Percentiles rank a stretch among this genome's conserved stretches.
Evolutionary conservation across 2,888 invertebrate species (phyloP).

Genomic region (Orgyia antiqua): DNA sequence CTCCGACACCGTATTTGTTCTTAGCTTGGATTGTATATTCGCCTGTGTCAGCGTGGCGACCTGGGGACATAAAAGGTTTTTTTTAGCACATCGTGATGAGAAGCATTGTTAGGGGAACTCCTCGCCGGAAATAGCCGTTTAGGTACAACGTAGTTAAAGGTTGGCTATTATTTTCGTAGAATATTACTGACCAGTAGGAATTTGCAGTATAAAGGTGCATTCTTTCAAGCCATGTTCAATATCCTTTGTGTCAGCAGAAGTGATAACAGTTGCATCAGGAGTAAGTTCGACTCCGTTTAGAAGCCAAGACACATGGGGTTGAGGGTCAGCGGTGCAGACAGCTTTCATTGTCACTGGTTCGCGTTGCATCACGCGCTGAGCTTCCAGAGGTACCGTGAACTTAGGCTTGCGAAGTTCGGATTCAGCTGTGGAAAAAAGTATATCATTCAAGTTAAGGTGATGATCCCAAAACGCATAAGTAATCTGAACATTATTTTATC

Average conservation of each 20-base stretch:
- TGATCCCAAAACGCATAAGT: no score
- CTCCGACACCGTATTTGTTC: conserved; percentile 88
- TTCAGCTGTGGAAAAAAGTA: conserved; percentile 74
- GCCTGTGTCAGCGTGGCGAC: conserved; percentile 87
- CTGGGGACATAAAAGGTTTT: conserved; percentile 41
- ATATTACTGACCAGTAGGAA: conserved; percentile 80
- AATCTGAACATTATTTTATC: no score
- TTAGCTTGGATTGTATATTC: conserved; percentile 87
- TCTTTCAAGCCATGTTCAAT: conserved; percentile 88
- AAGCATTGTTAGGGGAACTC: no score
- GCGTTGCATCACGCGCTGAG: conserved; percentile 84
- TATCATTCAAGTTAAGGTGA: no score
- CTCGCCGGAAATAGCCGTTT: no score
- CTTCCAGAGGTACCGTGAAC: conserved; percentile 81
- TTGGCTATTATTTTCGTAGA: not conserved
- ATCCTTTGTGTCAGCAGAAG: conserved; percentile 81
- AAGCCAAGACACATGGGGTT: conserved; percentile 91
- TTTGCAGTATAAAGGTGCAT: conserved; percentile 86
- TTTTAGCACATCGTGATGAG: no score
- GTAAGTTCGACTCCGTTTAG: conserved; percentile 84
- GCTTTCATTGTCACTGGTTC: conserved; percentile 83
- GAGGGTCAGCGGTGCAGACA: conserved; percentile 92
- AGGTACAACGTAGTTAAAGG: no score
- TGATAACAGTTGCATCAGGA: conserved; percentile 81
- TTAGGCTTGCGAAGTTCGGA: conserved; percentile 88